Conservation (phyloP, 2,888 invertebrate species). For the Diarsia brunnea region DNA sequence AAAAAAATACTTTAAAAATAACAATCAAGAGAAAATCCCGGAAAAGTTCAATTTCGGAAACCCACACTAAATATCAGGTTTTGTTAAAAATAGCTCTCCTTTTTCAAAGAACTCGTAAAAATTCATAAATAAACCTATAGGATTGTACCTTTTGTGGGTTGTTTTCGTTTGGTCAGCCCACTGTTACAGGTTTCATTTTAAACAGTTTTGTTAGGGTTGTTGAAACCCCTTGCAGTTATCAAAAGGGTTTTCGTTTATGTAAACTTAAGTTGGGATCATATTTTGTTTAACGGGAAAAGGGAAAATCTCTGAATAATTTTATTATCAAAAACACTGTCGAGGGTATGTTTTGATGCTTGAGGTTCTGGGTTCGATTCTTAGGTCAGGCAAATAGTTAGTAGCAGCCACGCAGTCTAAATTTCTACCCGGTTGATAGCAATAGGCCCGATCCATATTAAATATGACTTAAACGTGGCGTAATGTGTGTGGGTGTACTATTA, state of each 20-base stretch:
- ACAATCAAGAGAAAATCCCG: background rate
- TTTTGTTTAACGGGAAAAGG: slow-evolving; percentile 13
- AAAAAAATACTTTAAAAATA: background rate
- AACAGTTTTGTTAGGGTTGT: slow-evolving; percentile 41
- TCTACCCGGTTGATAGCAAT: background rate
- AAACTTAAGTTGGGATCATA: slow-evolving; percentile 7
- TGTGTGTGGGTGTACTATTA: background rate
- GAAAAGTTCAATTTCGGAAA: background rate
- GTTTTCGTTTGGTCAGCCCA: slow-evolving; percentile 35
- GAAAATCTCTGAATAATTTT: background rate
- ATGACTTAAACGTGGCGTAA: background rate
- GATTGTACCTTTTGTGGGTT: slow-evolving; percentile 18
- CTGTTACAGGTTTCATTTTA: slow-evolving; percentile 33
- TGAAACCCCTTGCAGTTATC: slow-evolving; percentile 5
- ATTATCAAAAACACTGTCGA: background rate
- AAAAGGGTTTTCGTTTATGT: slow-evolving; percentile 20
- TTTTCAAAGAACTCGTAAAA: slow-evolving; percentile 12
- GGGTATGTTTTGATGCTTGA: background rate
- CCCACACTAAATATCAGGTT: background rate
- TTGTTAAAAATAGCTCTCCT: slow-evolving; percentile 21
- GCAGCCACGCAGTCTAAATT: background rate
- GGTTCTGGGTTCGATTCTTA: background rate
- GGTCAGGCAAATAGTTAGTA: background rate
- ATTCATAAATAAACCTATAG: slow-evolving; percentile 22
- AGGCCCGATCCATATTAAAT: background rate